Base-by-base conservation (phyloP, 2,113 vertebrate species). In the Mirounga angustirostris region DNA sequence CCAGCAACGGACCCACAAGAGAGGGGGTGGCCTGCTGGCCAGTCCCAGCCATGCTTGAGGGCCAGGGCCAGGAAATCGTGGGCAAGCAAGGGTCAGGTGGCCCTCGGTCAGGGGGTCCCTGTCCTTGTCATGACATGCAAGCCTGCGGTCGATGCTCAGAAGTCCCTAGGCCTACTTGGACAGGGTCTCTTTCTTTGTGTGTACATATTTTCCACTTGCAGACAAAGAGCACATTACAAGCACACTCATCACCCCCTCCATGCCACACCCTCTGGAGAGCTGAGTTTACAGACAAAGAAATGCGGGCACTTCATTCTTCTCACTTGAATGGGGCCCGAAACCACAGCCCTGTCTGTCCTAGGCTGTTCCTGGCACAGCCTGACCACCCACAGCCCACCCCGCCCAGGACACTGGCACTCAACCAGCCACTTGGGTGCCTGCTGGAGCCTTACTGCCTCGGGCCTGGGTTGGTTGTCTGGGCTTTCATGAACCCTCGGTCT, bases 241-340 rank as follows among this genome's bases (percentile, higher is more conserved):
- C 50, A 46, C 73, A 22, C 19, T 63, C 7, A 7, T 61, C 26
- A 1, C 2, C 56, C 61, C 30, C 2, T 26, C 33, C 0, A 9
- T 14, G 28, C 36, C 83, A 87, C 54, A 26, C 74, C 52, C 91
- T 26, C 61, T 26, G 46, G 40, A 54, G 80, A 73, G 58, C 71
- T 7, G 88, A 56, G 95, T 63, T 91, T 93, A 78, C 61, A 92
- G 88, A 87, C 94, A 63, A 89, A 84, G 92, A 85, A 94, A 87
- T 18, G 59, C 52, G 73, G 58, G 93, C 43, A 92, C 90, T 91
- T 85, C 16, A 26, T 86, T 92, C 89, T 96, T 93, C 76, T 92
- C 63, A 7, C 50, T 87, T 91, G 82, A 89, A 11, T 12, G 80
- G 95, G 67, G 54, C 73, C 85, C 2, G 22, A 56, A 86, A n/a